A percentile compares a stretch with the other conserved stretches of the same genome.
Conservation (phyloP, 2,113 vertebrate genomes). For the Abramis brama region DNA sequence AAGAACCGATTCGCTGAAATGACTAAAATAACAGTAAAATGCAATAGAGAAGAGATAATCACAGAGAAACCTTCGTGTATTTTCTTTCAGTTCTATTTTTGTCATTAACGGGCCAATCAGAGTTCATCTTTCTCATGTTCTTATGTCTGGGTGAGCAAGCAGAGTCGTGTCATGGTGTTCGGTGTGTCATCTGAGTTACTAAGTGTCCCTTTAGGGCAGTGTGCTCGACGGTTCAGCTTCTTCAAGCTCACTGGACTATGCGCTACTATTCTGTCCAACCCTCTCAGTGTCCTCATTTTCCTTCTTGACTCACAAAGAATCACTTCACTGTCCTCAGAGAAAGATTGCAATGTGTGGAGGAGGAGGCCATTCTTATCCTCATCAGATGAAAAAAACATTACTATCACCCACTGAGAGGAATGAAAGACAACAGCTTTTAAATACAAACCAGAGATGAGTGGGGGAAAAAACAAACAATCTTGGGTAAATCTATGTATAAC, state of each 20-base stretch:
- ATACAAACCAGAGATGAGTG: not conserved
- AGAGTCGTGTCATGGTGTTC: not conserved
- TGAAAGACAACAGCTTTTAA: not conserved
- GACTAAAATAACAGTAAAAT: not conserved
- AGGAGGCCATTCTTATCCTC: constrained; percentile 13
- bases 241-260: constrained; percentile 32
- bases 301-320: constrained; percentile 34
- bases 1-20: not conserved
- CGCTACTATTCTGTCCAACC: not conserved
- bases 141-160: constrained; percentile 15
- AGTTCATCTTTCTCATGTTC: constrained; percentile 11
- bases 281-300: constrained; percentile 37
- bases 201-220: constrained; percentile 31
- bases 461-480: not conserved
- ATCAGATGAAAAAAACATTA: constrained; percentile 2
- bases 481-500: not conserved
- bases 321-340: constrained; percentile 27
- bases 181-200: constrained; percentile 28
- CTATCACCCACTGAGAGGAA: not conserved
- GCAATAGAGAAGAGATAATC: not conserved
- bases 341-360: not conserved
- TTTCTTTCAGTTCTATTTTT: not conserved
- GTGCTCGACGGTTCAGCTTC: constrained; percentile 21
- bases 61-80: not conserved
- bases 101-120: not conserved